Evolutionary conservation across 2,888 invertebrate species (phyloP).

Genomic region (Acheta domesticus): DNA sequence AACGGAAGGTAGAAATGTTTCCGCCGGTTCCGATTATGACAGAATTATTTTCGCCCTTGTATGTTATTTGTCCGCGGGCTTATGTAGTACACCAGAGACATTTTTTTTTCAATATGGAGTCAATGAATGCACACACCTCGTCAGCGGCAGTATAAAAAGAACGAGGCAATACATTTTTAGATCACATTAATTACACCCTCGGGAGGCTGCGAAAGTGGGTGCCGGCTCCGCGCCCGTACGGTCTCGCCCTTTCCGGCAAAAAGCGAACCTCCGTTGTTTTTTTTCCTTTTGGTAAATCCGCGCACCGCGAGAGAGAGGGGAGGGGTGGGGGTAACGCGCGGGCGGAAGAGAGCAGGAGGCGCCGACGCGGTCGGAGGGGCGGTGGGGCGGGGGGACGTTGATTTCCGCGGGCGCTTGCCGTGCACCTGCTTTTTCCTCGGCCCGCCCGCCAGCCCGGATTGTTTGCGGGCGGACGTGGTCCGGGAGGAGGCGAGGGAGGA

Average conservation of each 20-base stretch:
- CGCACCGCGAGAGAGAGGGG: not conserved
- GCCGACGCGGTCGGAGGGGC: not conserved
- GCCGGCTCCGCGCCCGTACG: not conserved
- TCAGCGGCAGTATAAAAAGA: not conserved
- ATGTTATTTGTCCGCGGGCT: slow-evolving; percentile 5
- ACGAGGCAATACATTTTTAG: slow-evolving; percentile 3
- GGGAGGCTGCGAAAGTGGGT: not conserved
- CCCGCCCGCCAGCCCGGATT: not conserved
- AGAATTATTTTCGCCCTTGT: not conserved
- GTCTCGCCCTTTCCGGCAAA: not conserved
- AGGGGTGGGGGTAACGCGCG: not conserved
- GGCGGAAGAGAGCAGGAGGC: not conserved
- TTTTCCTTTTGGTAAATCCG: not conserved
- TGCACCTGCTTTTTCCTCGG: not conserved
- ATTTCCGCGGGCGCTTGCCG: not conserved
- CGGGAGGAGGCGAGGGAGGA: not conserved
- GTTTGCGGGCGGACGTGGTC: not conserved
- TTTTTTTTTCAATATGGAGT: not conserved
- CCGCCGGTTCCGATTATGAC: not conserved
- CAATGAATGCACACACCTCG: slow-evolving; percentile 9
- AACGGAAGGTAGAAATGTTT: not conserved
- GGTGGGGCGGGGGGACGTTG: not conserved
- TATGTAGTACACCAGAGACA: slow-evolving; percentile 10
- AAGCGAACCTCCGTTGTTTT: not conserved
- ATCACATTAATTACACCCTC: slow-evolving; percentile 18